Evolutionary conservation across 2,888 invertebrate genomes (phyloP).

Genomic region (Aphelenchoides bicaudatus): DNA sequence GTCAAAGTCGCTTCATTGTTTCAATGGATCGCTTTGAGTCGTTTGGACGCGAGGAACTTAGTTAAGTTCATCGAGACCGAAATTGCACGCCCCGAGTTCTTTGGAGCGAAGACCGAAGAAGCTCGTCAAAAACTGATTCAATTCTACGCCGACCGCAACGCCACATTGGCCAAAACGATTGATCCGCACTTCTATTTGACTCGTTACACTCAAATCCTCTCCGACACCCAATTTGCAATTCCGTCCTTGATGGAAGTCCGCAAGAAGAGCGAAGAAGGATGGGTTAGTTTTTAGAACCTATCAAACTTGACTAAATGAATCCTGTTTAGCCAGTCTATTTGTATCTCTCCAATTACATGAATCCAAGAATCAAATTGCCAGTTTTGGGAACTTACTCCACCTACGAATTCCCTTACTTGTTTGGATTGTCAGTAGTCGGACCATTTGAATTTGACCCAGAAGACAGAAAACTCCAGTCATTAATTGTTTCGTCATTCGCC

Average conservation of each 20-base stretch:
- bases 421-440: constrained; percentile 23
- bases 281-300: constrained; percentile 28
- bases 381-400: constrained; percentile 28
- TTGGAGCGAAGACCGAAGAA: constrained; percentile 22
- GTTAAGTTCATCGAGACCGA: constrained; percentile 26
- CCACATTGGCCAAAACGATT: constrained; percentile 9
- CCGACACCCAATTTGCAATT: constrained; percentile 31
- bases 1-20: constrained; percentile 17
- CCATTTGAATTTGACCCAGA: constrained; percentile 27
- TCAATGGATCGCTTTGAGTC: constrained; percentile 21
- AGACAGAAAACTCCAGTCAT: constrained; percentile 24
- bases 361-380: constrained; percentile 22
- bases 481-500: constrained; percentile 21
- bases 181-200: constrained; percentile 25
- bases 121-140: constrained; percentile 22
- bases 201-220: constrained; percentile 30
- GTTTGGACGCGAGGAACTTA: constrained; percentile 27
- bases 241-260: constrained; percentile 29
- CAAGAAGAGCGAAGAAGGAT: constrained; percentile 23
- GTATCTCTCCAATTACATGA: constrained; percentile 22
- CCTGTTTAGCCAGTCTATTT: neutral
- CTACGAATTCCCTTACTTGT: constrained; percentile 29
- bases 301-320: constrained; percentile 1
- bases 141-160: constrained; percentile 32
- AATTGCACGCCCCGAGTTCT: constrained; percentile 23